Conservation (phyloP, 2,888 invertebrate species). For the Cantharis rustica region DNA sequence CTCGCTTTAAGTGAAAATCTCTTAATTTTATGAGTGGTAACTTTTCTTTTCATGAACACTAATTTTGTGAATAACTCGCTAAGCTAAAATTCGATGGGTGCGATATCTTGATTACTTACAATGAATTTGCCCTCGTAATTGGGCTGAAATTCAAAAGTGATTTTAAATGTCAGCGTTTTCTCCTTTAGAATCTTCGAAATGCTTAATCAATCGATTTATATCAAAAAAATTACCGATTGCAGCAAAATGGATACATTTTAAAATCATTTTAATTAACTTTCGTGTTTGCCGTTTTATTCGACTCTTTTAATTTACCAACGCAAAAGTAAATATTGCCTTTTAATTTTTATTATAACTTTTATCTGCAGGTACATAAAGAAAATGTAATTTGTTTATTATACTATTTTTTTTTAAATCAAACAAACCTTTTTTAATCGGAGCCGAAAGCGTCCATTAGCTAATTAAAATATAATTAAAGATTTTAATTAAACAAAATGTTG, state of each 20-base stretch:
- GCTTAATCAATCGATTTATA: not conserved
- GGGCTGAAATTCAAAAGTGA: conserved; percentile 29
- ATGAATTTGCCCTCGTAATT: conserved; percentile 31
- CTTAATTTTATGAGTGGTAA: not conserved
- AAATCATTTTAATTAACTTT: no score
- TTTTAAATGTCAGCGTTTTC: conserved; percentile 28
- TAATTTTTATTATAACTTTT: no score
- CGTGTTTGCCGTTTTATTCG: no score
- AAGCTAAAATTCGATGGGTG: conserved; percentile 27
- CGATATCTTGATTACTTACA: conserved; percentile 31
- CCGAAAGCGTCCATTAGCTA: not conserved
- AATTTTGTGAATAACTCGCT: conserved; percentile 23
- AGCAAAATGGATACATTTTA: not conserved
- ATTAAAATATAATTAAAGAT: not conserved
- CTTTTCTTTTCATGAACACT: conserved; percentile 9
- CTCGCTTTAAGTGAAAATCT: not conserved
- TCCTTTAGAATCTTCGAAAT: not conserved
- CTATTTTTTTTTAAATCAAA: not conserved
- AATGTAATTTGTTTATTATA: not conserved
- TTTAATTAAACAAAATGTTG: not conserved
- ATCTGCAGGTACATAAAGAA: no score
- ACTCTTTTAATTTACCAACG: not conserved
- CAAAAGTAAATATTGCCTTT: not conserved
- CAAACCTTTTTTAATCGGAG: not conserved
- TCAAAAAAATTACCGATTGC: not conserved